Evolutionary conservation across 2,113 vertebrate species (phyloP).

Genomic region (Perca flavescens): DNA sequence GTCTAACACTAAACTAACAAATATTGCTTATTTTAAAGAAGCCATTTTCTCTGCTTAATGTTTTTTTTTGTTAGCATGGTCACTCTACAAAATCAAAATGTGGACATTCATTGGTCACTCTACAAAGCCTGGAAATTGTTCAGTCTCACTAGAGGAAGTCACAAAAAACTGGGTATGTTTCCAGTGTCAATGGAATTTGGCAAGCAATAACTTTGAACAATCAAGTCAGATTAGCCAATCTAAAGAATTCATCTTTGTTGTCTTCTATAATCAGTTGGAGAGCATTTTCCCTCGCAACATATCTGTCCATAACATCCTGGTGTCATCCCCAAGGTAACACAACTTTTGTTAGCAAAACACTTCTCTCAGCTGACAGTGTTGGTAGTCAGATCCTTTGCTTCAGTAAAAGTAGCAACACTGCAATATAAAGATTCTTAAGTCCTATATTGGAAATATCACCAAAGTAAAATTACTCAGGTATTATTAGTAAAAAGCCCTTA

Average conservation of each 20-base stretch:
- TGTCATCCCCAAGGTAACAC: slow-evolving; percentile 74
- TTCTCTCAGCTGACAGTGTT: background rate
- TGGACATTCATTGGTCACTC: background rate
- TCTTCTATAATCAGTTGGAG: slow-evolving; percentile 71
- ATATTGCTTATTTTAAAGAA: background rate
- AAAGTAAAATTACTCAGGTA: background rate
- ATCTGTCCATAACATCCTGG: slow-evolving; percentile 53
- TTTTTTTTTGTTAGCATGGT: slow-evolving; percentile 68
- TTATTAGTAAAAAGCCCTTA: too few species aligned
- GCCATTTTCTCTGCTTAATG: background rate
- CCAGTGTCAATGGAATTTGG: background rate
- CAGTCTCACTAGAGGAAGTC: slow-evolving; percentile 28
- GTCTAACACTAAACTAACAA: background rate
- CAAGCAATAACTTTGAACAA: background rate
- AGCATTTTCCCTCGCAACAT: slow-evolving; percentile 61
- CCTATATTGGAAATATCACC: background rate
- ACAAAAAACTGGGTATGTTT: slow-evolving; percentile 73
- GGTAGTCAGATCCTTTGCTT: background rate
- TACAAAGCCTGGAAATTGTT: slow-evolving; percentile 11
- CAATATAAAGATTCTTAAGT: background rate
- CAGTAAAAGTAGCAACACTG: background rate
- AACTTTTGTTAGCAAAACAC: background rate
- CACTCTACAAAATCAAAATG: slow-evolving; percentile 75
- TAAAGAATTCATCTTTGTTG: background rate
- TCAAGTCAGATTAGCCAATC: background rate